phyloP scores from a whole-genome alignment of 2,113 vertebrate species.

The Chauna torquata region DNA sequence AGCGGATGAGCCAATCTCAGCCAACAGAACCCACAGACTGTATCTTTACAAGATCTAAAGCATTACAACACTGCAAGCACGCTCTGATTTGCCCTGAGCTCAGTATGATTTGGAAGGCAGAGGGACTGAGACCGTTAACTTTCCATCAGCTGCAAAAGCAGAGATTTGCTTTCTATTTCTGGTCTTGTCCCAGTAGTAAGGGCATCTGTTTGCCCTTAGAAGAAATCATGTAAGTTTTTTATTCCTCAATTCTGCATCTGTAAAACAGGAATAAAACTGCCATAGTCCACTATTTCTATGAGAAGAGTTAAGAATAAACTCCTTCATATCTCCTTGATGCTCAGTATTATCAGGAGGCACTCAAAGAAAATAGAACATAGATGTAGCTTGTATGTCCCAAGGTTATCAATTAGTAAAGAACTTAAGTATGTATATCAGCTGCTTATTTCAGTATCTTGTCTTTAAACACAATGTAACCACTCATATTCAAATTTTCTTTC shows the following conservation, averaged over 20 bases:
- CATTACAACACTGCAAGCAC: neutral
- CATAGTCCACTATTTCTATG: neutral
- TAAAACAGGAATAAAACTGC: neutral
- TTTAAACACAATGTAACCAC: neutral
- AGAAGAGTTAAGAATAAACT: neutral
- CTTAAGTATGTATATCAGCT: neutral
- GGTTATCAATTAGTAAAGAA: neutral
- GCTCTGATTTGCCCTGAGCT: neutral
- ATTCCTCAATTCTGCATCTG: neutral
- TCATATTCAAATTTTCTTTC: neutral
- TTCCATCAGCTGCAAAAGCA: neutral
- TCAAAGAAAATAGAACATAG: rapidly evolving
- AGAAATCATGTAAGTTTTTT: neutral
- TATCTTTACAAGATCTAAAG: constrained; percentile 42
- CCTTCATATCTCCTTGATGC: neutral
- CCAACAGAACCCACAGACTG: neutral
- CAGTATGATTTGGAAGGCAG: neutral
- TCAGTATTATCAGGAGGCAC: neutral
- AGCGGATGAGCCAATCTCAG: constrained; percentile 26
- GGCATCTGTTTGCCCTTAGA: neutral
- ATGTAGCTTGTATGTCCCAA: neutral
- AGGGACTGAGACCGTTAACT: neutral
- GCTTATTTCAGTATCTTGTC: neutral
- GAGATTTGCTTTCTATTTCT: constrained; percentile 4
- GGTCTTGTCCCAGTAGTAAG: neutral